phyloP scores from a whole-genome alignment of 2,113 vertebrate genomes.

The Pontoporia blainvillei region DNA sequence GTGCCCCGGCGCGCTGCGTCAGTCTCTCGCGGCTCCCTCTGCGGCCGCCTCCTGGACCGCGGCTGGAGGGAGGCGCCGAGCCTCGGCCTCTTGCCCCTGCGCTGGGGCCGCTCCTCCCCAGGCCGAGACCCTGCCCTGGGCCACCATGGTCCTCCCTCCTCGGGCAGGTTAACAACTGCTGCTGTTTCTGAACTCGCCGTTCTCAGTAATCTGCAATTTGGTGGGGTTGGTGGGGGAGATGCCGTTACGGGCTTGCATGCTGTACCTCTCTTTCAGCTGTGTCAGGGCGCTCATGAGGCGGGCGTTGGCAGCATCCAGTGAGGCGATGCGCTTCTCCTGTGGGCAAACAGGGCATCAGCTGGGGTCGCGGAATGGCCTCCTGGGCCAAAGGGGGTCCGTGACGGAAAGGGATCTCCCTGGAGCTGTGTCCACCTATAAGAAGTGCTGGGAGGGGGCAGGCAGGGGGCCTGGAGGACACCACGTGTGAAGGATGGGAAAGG shows the following conservation, averaged over 20 bases:
- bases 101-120: conserved; percentile 55
- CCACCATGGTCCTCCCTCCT: conserved; percentile 70
- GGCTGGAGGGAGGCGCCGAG: background rate
- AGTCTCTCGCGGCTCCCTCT: conserved; percentile 75
- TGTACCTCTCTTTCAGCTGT: conserved; percentile 99
- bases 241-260: conserved; percentile 98
- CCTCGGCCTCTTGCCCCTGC: background rate
- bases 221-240: conserved; percentile 99
- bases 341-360: background rate
- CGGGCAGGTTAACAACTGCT: conserved; percentile 92
- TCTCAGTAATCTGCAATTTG: conserved; percentile 99
- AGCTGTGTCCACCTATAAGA: background rate
- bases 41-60: conserved; percentile 15
- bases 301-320: conserved; percentile 95
- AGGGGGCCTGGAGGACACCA: background rate
- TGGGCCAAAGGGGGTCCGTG: background rate
- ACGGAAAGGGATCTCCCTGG: background rate
- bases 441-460: background rate
- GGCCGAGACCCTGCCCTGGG: conserved; percentile 50
- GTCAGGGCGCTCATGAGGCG: conserved; percentile 97
- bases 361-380: background rate
- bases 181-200: conserved; percentile 99
- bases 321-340: conserved; percentile 98
- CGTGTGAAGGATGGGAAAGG: rapidly evolving
- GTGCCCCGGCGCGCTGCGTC: conserved; percentile 29